Conservation (phyloP, 1,140 invertebrate species). For the Brachionus sp. region DNA sequence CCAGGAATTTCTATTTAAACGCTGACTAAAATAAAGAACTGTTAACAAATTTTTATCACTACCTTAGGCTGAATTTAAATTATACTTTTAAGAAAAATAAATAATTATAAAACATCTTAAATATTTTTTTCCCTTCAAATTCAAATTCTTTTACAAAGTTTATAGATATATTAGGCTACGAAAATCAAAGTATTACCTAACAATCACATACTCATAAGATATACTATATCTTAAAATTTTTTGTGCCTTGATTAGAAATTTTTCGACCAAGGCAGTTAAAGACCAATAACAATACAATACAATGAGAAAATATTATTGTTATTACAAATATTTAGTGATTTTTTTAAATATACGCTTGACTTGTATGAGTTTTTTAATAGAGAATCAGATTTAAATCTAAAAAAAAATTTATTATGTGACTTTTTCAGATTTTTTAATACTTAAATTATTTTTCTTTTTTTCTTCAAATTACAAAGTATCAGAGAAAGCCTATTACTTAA, state of each 20-base stretch:
- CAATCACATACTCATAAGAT: neutral
- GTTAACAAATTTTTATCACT: neutral
- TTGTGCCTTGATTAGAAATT: neutral
- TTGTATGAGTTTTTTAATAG: too few relatives aligned
- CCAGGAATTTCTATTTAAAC: neutral
- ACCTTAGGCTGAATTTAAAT: neutral
- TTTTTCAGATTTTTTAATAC: too few relatives aligned
- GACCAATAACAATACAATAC: too few relatives aligned
- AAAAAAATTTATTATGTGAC: too few relatives aligned
- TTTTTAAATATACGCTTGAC: too few relatives aligned
- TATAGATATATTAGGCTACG: neutral
- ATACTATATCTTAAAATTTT: neutral
- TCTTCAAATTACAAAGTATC: neutral
- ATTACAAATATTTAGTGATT: too few relatives aligned
- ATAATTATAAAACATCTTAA: neutral
- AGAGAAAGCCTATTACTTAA: neutral
- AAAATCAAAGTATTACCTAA: neutral
- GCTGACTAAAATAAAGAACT: neutral
- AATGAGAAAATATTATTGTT: too few relatives aligned
- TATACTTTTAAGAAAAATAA: neutral
- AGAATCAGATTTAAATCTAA: too few relatives aligned
- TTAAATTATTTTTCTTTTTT: neutral
- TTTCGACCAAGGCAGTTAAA: neutral
- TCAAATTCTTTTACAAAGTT: neutral
- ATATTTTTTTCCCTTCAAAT: neutral